Percentiles rank a stretch among this genome's conserved stretches.
phyloP scores from a whole-genome alignment of 2,888 invertebrate genomes.

The Lochmaea capreae region DNA sequence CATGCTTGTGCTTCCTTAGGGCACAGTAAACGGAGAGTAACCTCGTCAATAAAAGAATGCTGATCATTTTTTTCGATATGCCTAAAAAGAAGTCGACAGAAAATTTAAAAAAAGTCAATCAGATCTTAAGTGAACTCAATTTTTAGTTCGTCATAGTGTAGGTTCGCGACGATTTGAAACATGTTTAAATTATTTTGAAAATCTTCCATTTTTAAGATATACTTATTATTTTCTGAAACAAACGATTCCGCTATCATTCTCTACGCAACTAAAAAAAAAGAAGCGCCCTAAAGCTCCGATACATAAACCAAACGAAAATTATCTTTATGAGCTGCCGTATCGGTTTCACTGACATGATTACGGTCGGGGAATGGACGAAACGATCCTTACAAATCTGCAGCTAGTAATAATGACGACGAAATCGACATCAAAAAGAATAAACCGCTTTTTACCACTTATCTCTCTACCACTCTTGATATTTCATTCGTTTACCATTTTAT shows the following conservation, averaged over 20 bases:
- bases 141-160: too few relatives aligned
- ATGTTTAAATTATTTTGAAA: too few relatives aligned
- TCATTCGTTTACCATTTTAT: conserved; percentile 22
- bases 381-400: conserved; percentile 48
- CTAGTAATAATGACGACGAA: conserved; percentile 44
- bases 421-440: conserved; percentile 36
- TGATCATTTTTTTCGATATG: too few relatives aligned
- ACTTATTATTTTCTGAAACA: not conserved
- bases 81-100: too few relatives aligned
- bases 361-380: conserved; percentile 43
- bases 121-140: too few relatives aligned
- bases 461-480: conserved; percentile 22
- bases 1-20: too few relatives aligned
- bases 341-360: conserved; percentile 49
- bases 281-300: conserved; percentile 10
- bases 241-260: not conserved
- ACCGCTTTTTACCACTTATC: conserved; percentile 30
- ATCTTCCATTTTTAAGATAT: too few relatives aligned
- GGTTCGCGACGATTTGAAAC: too few relatives aligned
- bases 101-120: too few relatives aligned
- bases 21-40: too few relatives aligned
- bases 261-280: conserved; percentile 4
- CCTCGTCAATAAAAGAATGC: too few relatives aligned
- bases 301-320: conserved; percentile 39
- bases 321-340: conserved; percentile 49